Conservation (phyloP, 2,113 vertebrate species). For the Saccopteryx leptura region DNA sequence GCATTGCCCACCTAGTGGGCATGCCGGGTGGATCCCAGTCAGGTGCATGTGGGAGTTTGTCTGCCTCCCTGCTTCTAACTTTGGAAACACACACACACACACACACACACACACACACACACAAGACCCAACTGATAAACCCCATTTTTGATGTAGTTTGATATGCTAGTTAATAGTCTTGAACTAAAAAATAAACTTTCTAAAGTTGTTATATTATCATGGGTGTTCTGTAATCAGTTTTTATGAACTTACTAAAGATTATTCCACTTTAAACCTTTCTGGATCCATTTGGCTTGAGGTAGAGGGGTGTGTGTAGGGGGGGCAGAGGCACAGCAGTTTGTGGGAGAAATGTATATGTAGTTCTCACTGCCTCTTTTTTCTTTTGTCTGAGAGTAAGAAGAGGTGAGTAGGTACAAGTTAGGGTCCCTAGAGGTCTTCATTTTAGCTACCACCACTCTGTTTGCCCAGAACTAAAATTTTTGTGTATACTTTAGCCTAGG, state of each 20-base stretch:
- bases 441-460: not conserved
- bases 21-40: too few relatives aligned
- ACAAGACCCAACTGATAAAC: not conserved
- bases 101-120: too few relatives aligned
- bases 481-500: not conserved
- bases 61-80: too few relatives aligned
- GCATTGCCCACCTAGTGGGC: too few relatives aligned
- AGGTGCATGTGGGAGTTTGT: too few relatives aligned
- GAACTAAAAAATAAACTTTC: not conserved
- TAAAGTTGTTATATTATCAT: not conserved
- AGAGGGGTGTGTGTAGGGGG: rapidly evolving
- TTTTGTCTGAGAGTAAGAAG: not conserved
- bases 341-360: not conserved
- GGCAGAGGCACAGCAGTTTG: not conserved
- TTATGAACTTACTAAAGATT: not conserved
- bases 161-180: not conserved
- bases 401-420: not conserved
- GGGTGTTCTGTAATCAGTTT: not conserved
- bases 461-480: not conserved
- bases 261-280: not conserved
- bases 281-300: not conserved
- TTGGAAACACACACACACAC: too few relatives aligned
- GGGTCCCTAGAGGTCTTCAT: not conserved
- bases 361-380: not conserved
- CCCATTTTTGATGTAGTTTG: not conserved